Evolutionary conservation across 2,113 vertebrate genomes (phyloP).

Genomic region (Columba janthina): DNA sequence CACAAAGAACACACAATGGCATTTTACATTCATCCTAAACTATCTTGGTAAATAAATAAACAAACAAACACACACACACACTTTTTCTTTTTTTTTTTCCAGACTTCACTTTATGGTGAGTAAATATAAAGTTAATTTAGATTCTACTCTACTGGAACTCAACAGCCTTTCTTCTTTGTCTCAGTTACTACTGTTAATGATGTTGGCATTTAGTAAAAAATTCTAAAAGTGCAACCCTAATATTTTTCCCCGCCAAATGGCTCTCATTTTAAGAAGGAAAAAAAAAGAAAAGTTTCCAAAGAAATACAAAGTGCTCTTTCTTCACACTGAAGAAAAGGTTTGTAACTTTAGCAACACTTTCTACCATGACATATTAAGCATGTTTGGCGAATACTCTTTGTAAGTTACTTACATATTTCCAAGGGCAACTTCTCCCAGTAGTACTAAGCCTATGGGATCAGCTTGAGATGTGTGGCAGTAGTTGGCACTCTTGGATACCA

Average conservation of each 20-base stretch:
- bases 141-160: not conserved
- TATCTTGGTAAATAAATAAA: not conserved
- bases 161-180: not conserved
- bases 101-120: not conserved
- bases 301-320: not conserved
- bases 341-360: not conserved
- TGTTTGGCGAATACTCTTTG: not conserved
- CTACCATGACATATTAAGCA: not conserved
- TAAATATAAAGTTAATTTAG: not conserved
- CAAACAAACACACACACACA: too few species aligned
- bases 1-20: slow-evolving; percentile 21
- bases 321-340: not conserved
- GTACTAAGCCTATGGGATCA: slow-evolving; percentile 88
- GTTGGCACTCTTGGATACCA: slow-evolving; percentile 99
- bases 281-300: not conserved
- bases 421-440: slow-evolving; percentile 94
- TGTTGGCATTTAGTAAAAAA: not conserved
- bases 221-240: not conserved
- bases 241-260: not conserved
- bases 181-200: not conserved
- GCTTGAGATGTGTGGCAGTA: slow-evolving; percentile 97
- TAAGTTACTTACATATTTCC: slow-evolving; percentile 91
- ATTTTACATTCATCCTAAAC: not conserved
- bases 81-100: not conserved
- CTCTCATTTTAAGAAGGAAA: not conserved